Percentiles rank a stretch among this genome's conserved stretches.
These are phyloP conservation scores for Neostethus bicornis DNA, from an alignment of 2,797 vertebrate species.

Conservation along the genomic window DNA sequence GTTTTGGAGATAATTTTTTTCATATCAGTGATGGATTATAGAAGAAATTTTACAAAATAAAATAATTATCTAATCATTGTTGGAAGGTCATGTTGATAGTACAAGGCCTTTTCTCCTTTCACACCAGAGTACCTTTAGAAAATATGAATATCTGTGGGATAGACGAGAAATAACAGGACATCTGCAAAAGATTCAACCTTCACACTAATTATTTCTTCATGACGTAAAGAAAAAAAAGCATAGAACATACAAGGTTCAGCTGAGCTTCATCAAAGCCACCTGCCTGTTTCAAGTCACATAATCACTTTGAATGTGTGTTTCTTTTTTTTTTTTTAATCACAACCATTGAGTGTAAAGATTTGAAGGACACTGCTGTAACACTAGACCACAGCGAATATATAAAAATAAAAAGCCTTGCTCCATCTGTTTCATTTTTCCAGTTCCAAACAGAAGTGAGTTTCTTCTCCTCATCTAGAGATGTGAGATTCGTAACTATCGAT, in stretches of 20 bases:
- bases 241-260: conserved; percentile 34
- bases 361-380: conserved; percentile 52
- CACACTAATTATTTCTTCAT: conserved; percentile 56
- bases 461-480: conserved; percentile 39
- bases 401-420: conserved; percentile 39
- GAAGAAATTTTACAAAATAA: conserved; percentile 15
- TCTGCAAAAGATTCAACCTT: conserved; percentile 46
- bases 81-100: conserved; percentile 26
- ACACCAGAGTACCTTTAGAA: conserved; percentile 13
- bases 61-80: conserved; percentile 36
- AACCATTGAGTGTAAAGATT: conserved; percentile 28
- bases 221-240: background rate
- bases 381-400: conserved; percentile 2
- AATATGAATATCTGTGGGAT: conserved; percentile 13
- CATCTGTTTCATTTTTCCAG: conserved; percentile 53
- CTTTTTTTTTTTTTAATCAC: conserved; percentile 4
- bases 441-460: conserved; percentile 46
- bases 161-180: conserved; percentile 39
- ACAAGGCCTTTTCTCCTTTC: conserved; percentile 27
- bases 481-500: conserved; percentile 69
- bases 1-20: conserved; percentile 17
- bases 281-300: conserved; percentile 18
- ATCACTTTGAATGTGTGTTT: conserved; percentile 5
- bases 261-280: conserved; percentile 23
- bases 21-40: conserved; percentile 28